Percentiles rank a stretch among this genome's conserved stretches.
Conservation (phyloP, 2,113 vertebrate species). For the Oxyura jamaicensis region DNA sequence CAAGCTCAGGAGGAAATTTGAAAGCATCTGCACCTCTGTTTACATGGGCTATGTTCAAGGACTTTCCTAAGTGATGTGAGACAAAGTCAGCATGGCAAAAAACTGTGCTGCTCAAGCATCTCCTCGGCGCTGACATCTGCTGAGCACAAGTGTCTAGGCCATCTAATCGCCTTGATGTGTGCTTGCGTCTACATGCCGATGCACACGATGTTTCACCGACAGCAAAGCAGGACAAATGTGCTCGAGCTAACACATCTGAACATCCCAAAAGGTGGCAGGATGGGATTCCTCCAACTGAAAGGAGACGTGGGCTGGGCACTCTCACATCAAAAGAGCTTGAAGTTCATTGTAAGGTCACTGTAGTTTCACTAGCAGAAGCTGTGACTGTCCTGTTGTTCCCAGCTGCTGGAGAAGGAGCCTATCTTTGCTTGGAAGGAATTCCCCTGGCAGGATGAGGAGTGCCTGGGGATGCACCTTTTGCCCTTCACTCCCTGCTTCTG, state of each 20-base stretch:
- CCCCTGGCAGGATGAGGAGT: not conserved
- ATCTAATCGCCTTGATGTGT: not conserved
- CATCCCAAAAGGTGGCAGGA: not conserved
- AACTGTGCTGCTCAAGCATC: not conserved
- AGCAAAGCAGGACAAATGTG: not conserved
- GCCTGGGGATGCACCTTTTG: not conserved
- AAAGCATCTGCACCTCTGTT: not conserved
- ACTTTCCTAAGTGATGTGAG: constrained; percentile 1
- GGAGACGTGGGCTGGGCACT: not conserved
- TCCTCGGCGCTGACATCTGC: not conserved
- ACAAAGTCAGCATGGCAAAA: not conserved
- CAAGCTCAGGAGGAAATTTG: not conserved
- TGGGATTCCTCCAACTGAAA: not conserved
- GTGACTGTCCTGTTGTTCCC: not conserved
- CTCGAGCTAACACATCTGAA: not conserved
- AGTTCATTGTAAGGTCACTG: constrained; percentile 19
- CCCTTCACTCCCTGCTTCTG: not conserved
- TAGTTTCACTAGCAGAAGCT: constrained; percentile 15
- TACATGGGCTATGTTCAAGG: not conserved
- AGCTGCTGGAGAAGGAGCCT: not conserved
- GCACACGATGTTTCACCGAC: not conserved
- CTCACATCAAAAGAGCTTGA: constrained; percentile 59
- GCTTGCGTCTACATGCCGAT: not conserved
- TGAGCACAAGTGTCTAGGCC: not conserved
- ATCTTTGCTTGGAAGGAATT: not conserved